phyloP scores from a whole-genome alignment of 2,113 vertebrate species.

The Pogonocichla stellata region DNA sequence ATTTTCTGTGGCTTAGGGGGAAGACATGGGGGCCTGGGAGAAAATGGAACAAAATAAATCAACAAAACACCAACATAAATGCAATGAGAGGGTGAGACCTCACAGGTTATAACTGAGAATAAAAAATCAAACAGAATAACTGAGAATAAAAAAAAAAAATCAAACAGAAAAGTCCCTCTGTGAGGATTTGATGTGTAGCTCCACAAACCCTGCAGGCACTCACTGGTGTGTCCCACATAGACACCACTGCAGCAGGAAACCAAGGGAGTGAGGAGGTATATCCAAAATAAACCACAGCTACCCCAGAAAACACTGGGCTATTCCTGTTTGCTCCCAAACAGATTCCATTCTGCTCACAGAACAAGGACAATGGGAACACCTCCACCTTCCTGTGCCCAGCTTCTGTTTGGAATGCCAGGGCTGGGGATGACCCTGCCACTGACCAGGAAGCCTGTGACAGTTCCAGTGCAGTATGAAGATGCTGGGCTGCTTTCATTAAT shows the following conservation, averaged over 20 bases:
- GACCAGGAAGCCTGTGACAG: neutral
- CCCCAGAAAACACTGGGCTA: neutral
- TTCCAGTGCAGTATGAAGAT: neutral
- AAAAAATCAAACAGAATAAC: neutral
- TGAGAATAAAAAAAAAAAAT: neutral
- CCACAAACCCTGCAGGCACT: neutral
- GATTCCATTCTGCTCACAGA: neutral
- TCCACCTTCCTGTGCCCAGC: neutral
- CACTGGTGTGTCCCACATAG: rapidly evolving
- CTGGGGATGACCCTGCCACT: neutral
- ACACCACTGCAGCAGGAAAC: neutral
- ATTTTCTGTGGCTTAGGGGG: constrained; percentile 99
- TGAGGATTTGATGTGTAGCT: rapidly evolving
- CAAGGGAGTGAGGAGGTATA: neutral
- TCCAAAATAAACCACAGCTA: neutral
- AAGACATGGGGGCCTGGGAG: constrained; percentile 95
- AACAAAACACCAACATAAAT: constrained; percentile 73
- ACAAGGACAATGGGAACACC: neutral
- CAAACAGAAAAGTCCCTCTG: neutral
- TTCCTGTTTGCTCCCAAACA: neutral
- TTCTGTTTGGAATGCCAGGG: neutral
- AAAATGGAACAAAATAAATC: constrained; percentile 75
- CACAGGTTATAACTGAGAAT: neutral
- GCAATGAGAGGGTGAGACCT: constrained; percentile 61
- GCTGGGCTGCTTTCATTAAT: neutral